These are phyloP conservation scores for Isichthys henryi DNA, from an alignment of 2,113 vertebrate species.

Conservation along the genomic window DNA sequence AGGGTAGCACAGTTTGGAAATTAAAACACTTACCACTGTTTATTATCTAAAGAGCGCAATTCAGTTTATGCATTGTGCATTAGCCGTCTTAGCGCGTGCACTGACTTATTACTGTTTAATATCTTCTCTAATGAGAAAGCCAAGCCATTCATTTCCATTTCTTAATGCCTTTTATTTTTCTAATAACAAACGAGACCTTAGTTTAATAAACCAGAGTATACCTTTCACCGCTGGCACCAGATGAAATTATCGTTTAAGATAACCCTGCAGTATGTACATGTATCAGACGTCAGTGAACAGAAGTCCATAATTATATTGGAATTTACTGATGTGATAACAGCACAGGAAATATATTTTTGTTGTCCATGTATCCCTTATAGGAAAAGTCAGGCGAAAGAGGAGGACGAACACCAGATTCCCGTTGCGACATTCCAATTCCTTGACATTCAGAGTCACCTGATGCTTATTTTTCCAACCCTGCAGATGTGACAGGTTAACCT, in stretches of 20 bases:
- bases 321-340: not conserved
- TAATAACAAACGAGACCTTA: not conserved
- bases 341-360: not conserved
- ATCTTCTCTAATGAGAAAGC: constrained; percentile 10
- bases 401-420: not conserved
- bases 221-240: not conserved
- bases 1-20: not conserved
- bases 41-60: not conserved
- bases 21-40: not conserved
- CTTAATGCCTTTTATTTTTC: not conserved
- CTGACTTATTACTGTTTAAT: not conserved
- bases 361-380: not conserved
- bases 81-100: not conserved
- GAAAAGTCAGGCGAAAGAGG: not conserved
- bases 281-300: not conserved
- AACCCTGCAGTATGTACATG: not conserved
- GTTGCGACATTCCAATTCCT: not conserved
- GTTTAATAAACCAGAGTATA: not conserved
- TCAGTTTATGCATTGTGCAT: not conserved
- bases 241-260: not conserved
- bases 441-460: not conserved
- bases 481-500: not conserved
- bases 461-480: not conserved
- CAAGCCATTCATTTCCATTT: not conserved
- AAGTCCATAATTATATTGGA: not conserved